A percentile compares a stretch with the other conserved stretches of the same genome.
These are phyloP conservation scores for Lutra lutra DNA, from an alignment of 2,797 vertebrate genomes.

Conservation along the genomic window DNA sequence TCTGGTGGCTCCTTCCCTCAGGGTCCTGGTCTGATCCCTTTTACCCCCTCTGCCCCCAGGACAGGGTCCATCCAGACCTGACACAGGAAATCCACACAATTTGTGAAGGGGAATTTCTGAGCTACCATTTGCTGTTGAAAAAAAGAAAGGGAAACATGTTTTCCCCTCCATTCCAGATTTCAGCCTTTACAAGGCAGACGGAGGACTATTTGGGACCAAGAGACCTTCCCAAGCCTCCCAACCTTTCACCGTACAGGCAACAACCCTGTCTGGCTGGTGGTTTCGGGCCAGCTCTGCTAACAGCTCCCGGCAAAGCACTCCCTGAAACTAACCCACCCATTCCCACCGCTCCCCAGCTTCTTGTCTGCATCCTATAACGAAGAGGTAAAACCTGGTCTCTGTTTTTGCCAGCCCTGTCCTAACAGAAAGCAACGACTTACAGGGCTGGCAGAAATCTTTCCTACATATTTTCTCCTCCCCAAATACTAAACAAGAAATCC, in stretches of 20 bases:
- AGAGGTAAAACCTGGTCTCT: background rate
- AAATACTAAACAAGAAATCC: background rate
- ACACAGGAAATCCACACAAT: too few relatives aligned
- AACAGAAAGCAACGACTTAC: background rate
- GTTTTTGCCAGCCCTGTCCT: accelerated
- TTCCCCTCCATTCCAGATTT: background rate
- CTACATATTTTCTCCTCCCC: background rate
- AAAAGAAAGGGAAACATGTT: background rate
- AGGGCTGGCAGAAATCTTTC: background rate
- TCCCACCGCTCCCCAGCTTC: background rate
- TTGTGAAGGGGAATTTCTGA: background rate
- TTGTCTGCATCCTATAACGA: accelerated
- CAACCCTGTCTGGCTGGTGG: background rate
- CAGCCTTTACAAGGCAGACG: background rate
- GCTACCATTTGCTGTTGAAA: background rate
- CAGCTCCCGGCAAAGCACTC: background rate
- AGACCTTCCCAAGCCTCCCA: background rate
- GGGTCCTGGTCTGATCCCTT: background rate
- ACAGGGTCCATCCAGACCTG: background rate
- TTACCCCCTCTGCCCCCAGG: too few relatives aligned
- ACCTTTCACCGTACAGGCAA: background rate
- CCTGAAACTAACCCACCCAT: background rate
- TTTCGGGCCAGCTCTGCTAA: background rate
- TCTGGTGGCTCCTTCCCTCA: background rate
- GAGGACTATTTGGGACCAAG: background rate